Conservation (phyloP, 1,140 invertebrate species). For the Odontomachus brunneus region DNA sequence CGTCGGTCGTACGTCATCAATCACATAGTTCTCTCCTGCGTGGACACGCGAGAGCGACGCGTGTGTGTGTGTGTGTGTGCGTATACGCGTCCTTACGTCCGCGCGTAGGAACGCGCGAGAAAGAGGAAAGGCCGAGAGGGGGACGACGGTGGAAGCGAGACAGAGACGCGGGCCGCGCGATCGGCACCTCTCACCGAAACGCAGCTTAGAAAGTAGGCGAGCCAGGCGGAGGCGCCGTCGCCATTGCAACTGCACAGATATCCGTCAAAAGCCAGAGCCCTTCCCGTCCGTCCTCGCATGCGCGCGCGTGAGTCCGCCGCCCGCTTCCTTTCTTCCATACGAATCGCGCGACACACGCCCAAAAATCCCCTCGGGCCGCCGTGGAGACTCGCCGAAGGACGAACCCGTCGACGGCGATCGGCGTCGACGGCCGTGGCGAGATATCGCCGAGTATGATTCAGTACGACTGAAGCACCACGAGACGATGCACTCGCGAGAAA, state of each 20-base stretch:
- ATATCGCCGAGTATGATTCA: no score
- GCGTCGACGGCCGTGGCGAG: background rate
- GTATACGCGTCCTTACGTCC: no score
- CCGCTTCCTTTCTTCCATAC: background rate
- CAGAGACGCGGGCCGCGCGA: background rate
- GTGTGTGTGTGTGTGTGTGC: no score
- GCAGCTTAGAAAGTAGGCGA: conserved; percentile 57
- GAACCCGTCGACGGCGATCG: background rate
- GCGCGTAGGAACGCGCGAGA: no score
- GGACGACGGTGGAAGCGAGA: no score
- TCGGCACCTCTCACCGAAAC: conserved; percentile 32
- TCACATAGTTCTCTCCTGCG: no score
- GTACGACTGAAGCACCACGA: no score
- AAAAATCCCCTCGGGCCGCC: background rate
- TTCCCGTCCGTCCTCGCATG: background rate
- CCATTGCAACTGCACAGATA: conserved; percentile 40
- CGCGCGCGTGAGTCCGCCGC: conserved; percentile 28
- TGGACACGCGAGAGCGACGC: no score
- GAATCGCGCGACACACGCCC: conserved; percentile 21
- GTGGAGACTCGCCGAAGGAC: no score
- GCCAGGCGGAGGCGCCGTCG: conserved; percentile 30
- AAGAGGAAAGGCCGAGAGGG: no score
- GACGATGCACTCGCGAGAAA: no score
- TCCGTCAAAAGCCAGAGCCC: conserved; percentile 43
- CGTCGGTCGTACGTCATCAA: no score